Evolutionary conservation across 1,140 invertebrate species (phyloP), one percentile per base, ranked within the genome.

Genomic region (Bombus sylvicola): DNA sequence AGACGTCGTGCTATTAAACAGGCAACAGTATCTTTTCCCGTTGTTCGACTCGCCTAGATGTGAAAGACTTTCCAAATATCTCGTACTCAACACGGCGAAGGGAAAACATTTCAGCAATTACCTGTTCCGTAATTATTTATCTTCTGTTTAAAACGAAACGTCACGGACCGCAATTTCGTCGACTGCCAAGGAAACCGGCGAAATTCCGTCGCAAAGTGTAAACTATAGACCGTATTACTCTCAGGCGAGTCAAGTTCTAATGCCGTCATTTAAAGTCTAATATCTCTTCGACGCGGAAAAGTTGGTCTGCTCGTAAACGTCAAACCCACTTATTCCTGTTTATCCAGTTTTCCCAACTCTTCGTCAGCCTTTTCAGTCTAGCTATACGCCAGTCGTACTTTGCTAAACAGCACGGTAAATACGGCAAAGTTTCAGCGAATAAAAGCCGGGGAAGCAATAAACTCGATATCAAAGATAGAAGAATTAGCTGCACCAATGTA

Each of bases 241-340:
- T 59, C 69, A 47, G 79, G 68, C 71, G 72, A 80, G 77, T 87
- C 68, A 57, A 83, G 71, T 89, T 86, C 87, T 83, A 83, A 89
- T 83, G 59, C 47, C 76, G 64, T 82, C 80, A 86, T 86, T 88
- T 86, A 88, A 73, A 86, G 39, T 88, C 72, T 88, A 86, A 88
- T 83, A 86, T 83, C 83, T 37, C 75, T 31, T 28, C 13, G 37
- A 25, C 34, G n/a, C 25, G 62, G 80, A 68, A 86, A 68, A 69
- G 80, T 88, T 86, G 74, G 25, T 39, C 82, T 57, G 62, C 74
- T 78, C 75, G 80, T 87, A 77, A 83, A 86, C 43, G 66, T 88
- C 82, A 83, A 87, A 84, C 74, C 69, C 75, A 84, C 81, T 83
- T 83, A 83, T 64, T 83, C 81, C 74, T 83, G 81, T 87, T 83